A percentile compares a stretch with the other conserved stretches of the same genome.
These are phyloP conservation scores for Archocentrus centrarchus DNA, from an alignment of 2,113 vertebrate genomes.

Conservation along the genomic window DNA sequence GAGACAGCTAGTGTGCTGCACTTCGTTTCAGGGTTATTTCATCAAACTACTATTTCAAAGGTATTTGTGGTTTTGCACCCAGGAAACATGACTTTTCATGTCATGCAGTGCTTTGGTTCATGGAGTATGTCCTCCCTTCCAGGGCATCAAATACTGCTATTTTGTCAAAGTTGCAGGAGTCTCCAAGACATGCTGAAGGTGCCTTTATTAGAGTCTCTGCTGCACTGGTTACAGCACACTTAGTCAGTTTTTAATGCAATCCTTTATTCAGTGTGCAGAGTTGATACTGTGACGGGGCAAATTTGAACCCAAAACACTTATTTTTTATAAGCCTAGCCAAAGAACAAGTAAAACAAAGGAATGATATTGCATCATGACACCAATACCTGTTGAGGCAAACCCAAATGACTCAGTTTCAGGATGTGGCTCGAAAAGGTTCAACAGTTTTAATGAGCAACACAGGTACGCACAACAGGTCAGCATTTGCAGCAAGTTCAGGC, in stretches of 20 bases:
- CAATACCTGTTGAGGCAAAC: neutral
- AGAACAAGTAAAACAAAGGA: neutral
- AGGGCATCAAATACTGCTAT: neutral
- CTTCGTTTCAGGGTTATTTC: neutral
- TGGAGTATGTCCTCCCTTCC: neutral
- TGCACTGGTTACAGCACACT: neutral
- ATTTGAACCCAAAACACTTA: neutral
- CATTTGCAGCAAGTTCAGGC: neutral
- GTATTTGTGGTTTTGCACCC: neutral
- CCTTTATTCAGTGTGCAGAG: neutral
- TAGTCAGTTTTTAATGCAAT: neutral
- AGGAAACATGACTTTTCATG: neutral
- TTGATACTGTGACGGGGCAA: neutral
- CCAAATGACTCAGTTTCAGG: too few relatives aligned
- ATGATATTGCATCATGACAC: neutral
- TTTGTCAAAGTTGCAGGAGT: neutral
- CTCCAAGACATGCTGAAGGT: neutral
- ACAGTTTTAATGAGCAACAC: neutral
- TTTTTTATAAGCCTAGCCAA: neutral
- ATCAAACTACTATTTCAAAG: neutral
- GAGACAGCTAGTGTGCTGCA: neutral
- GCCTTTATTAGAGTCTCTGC: neutral
- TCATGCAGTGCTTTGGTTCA: neutral
- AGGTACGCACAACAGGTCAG: neutral
- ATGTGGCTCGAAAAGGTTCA: neutral